A percentile compares a stretch with the other conserved stretches of the same genome.
Conservation (phyloP, 2,113 vertebrate genomes). For the Sclerurus mexicanus region DNA sequence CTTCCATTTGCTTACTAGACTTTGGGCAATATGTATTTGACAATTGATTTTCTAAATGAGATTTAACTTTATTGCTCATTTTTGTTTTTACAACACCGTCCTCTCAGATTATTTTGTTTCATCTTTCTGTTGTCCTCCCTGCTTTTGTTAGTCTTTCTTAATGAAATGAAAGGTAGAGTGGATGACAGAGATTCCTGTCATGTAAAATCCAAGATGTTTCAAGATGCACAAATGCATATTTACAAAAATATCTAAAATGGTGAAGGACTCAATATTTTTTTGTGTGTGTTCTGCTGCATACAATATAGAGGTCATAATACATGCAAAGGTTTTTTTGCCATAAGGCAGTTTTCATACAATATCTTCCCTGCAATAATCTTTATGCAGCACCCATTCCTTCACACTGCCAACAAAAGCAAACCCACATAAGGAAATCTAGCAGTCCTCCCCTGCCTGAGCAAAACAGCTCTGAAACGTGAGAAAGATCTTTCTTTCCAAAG, state of each 20-base stretch:
- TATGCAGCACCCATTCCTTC: not conserved
- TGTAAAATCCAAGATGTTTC: not conserved
- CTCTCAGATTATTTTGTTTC: not conserved
- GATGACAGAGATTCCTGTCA: not conserved
- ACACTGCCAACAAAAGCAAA: not conserved
- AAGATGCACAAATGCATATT: not conserved
- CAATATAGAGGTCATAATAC: not conserved
- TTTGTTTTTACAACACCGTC: not conserved
- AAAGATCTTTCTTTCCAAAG: not conserved
- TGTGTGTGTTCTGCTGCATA: not conserved
- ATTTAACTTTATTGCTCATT: not conserved
- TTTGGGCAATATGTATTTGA: not conserved
- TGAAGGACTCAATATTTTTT: not conserved
- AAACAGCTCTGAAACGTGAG: not conserved
- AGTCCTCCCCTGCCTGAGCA: not conserved
- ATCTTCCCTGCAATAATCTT: not conserved
- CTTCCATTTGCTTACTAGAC: not conserved
- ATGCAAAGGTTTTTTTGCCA: not conserved
- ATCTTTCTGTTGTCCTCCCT: not conserved
- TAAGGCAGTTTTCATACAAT: not conserved
- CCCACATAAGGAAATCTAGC: not conserved
- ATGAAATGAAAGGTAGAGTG: not conserved
- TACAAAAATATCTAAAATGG: not conserved
- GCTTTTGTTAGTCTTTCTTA: not conserved
- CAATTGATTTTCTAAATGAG: not conserved